Conservation (phyloP, 1,140 invertebrate species). For the Chlorops oryzae region DNA sequence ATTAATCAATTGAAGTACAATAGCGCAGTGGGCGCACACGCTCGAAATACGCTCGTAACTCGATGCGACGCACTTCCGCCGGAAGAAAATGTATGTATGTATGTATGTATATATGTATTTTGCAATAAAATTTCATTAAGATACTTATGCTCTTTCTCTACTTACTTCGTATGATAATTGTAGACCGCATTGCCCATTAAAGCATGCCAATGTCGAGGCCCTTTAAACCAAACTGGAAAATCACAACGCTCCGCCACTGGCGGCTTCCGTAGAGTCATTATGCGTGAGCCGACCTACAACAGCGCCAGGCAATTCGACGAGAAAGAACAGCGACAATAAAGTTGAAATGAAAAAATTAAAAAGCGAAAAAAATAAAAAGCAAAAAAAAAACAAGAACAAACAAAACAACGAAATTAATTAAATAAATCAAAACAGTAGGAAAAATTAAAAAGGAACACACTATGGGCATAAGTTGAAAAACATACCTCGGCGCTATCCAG, state of each 20-base stretch:
- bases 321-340: constrained; percentile 1
- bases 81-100: no score
- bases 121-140: no score
- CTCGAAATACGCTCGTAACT: no score
- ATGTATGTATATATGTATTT: no score
- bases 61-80: no score
- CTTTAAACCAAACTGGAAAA: constrained; percentile 47
- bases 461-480: not conserved
- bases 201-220: constrained; percentile 46
- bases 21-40: no score
- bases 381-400: not conserved
- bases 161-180: constrained; percentile 48
- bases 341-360: not conserved
- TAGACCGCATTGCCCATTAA: constrained; percentile 46
- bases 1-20: no score
- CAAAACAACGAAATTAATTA: constrained; percentile 1
- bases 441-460: not conserved
- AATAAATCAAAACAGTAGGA: not conserved
- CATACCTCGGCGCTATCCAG: constrained; percentile 63
- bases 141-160: constrained; percentile 15
- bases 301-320: not conserved
- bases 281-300: constrained; percentile 44
- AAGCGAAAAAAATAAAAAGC: not conserved
- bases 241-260: constrained; percentile 45
- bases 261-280: constrained; percentile 45